Base-by-base conservation (phyloP, 2,113 vertebrate species). In the Dromiciops gliroides region DNA sequence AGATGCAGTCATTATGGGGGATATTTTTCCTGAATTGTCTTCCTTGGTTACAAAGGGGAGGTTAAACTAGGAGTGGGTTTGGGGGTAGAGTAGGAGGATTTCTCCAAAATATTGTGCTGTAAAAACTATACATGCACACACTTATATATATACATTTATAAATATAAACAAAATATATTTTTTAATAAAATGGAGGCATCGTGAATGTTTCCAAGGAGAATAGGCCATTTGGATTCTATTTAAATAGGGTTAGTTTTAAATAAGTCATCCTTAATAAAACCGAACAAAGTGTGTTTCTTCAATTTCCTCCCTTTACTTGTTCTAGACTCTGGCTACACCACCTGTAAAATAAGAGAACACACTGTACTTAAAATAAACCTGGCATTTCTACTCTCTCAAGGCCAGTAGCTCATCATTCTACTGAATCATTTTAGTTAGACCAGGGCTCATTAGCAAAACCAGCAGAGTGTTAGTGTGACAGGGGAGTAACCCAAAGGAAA, bases 141-240 rank as follows among this genome's bases (percentile, higher is more conserved):
- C 31, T n/a, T 37, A 75, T 16, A 44, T 1, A 7, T 2, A 22
- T 2, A 44, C 19, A 23, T 16, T 44, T 19, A 44, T 1, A 67
- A 5, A 37, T 14, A 67, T 16, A 67, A 37, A 16, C 14, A 67
- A 37, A 67, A 37, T 67, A 3, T 37, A 14, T 60, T 3, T 75
- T 23, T 44, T 83, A 53, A 75, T 75, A 44, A 83, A 83, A 83
- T 83, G 91, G 95, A 94, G 96, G 91, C 94, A 97, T 93, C 90
- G 90, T 92, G 94, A 92, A 96, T 97, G 96, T 96, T 95, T 97
- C 97, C 97, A 98, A 88, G 96, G 52, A 96, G 94, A 95, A 97
- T 47, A 94, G 96, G 44, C 96, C 95, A 96, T 98, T 98, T 97
- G 97, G 96, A 98, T 95, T 93, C 97, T 93, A 97, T 97, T 98